A percentile compares a stretch with the other conserved stretches of the same genome.
phyloP scores from a whole-genome alignment of 2,888 invertebrate genomes.

The Eurois occulta region DNA sequence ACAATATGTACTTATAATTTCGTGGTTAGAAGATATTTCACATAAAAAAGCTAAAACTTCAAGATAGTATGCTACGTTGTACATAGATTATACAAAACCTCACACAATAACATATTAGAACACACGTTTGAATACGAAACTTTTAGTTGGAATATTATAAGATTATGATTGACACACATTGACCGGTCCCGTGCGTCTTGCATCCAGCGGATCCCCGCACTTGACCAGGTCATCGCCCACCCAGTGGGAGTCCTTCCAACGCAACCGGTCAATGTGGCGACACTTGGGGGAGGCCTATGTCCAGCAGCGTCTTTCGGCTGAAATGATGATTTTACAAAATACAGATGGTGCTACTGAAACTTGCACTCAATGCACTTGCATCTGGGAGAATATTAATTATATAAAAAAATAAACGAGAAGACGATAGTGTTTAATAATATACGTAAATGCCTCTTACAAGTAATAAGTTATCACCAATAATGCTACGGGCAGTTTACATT shows the following conservation, averaged over 20 bases:
- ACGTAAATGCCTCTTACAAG: background rate
- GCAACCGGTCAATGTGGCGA: no score
- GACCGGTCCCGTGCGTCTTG: no score
- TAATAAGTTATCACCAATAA: background rate
- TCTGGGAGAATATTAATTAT: background rate
- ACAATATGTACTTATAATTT: background rate
- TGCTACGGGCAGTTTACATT: background rate
- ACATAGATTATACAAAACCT: slow-evolving; percentile 9
- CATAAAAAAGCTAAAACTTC: slow-evolving; percentile 26
- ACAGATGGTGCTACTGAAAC: background rate
- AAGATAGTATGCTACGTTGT: background rate
- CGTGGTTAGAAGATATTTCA: slow-evolving; percentile 19
- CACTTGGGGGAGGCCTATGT: no score
- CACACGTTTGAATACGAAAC: background rate
- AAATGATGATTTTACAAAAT: background rate
- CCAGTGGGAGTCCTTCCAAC: no score
- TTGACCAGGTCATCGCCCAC: no score
- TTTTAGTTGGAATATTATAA: background rate
- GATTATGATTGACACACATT: no score
- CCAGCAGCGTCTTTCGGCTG: no score
- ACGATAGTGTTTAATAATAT: background rate
- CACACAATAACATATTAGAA: slow-evolving; percentile 15
- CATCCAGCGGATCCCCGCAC: no score
- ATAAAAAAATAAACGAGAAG: background rate
- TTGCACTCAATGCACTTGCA: background rate